Percentiles rank a stretch among this genome's conserved stretches.
Conservation (phyloP, 2,888 invertebrate species). For the Lycaena phlaeas region DNA sequence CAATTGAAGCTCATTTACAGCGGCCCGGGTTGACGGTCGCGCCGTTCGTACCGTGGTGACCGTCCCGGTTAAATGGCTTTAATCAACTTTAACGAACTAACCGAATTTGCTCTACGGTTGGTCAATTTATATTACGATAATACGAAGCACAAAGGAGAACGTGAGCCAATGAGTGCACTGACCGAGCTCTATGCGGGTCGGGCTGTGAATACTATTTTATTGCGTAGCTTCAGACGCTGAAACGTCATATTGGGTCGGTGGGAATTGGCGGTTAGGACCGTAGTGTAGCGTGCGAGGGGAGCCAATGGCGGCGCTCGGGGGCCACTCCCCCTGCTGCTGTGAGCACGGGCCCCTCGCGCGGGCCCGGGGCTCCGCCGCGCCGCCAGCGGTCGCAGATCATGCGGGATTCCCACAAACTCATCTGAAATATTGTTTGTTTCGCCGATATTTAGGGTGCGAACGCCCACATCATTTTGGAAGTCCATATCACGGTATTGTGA, state of each 20-base stretch:
- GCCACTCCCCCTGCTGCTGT: conserved; percentile 35
- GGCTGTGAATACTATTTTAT: conserved; percentile 34
- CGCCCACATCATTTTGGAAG: conserved; percentile 68
- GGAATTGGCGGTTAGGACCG: conserved; percentile 43
- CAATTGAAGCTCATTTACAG: conserved; percentile 64
- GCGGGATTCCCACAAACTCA: conserved; percentile 67
- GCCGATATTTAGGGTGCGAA: conserved; percentile 49
- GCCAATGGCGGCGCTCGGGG: conserved; percentile 37
- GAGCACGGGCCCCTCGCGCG: conserved; percentile 21
- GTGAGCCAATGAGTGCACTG: conserved; percentile 50
- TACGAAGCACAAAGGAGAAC: conserved; percentile 37
- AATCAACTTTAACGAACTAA: conserved; percentile 75
- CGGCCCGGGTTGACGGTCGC: conserved; percentile 62
- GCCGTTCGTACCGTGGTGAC: conserved; percentile 64
- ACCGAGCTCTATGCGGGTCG: conserved; percentile 26
- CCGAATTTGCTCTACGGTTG: conserved; percentile 71
- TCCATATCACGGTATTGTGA: conserved; percentile 61
- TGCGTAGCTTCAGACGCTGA: conserved; percentile 34
- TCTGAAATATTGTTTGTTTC: conserved; percentile 56
- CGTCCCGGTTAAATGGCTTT: conserved; percentile 72
- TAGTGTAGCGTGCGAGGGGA: conserved; percentile 20
- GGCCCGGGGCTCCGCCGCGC: conserved; percentile 27
- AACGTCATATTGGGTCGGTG: conserved; percentile 34
- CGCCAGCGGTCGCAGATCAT: conserved; percentile 34
- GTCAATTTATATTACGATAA: conserved; percentile 74